A percentile compares a stretch with the other conserved stretches of the same genome.
These are phyloP conservation scores for Linurgus olivaceus DNA, from an alignment of 2,797 vertebrate genomes.

Conservation along the genomic window DNA sequence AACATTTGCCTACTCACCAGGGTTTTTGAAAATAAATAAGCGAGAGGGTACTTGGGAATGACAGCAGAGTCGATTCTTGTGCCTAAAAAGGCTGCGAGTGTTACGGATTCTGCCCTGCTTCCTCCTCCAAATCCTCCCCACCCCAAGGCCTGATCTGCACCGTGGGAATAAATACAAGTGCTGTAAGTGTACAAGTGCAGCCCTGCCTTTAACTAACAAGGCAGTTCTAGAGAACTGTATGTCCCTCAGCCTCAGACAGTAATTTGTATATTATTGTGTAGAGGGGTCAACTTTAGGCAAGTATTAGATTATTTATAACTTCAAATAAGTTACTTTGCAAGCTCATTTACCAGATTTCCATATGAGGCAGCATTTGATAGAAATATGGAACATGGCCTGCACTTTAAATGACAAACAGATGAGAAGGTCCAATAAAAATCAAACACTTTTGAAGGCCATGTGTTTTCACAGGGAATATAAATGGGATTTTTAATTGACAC, in stretches of 20 bases:
- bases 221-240: background rate
- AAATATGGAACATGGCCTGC: constrained; percentile 87
- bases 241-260: constrained; percentile 43
- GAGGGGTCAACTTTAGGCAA: constrained; percentile 73
- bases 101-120: background rate
- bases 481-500: constrained; percentile 92
- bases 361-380: constrained; percentile 85
- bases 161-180: background rate
- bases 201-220: background rate
- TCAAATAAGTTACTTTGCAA: constrained; percentile 83
- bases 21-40: constrained; percentile 7
- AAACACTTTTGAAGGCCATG: constrained; percentile 83
- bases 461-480: constrained; percentile 84
- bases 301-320: constrained; percentile 86
- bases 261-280: constrained; percentile 63
- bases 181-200: background rate
- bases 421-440: constrained; percentile 84
- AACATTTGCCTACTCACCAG: background rate
- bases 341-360: constrained; percentile 81
- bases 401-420: constrained; percentile 94
- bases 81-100: background rate
- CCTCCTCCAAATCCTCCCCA: background rate
- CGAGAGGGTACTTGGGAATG: background rate
- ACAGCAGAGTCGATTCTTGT: background rate
- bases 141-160: background rate